Conservation (phyloP, 2,888 invertebrate species). For the Pterostichus madidus region DNA sequence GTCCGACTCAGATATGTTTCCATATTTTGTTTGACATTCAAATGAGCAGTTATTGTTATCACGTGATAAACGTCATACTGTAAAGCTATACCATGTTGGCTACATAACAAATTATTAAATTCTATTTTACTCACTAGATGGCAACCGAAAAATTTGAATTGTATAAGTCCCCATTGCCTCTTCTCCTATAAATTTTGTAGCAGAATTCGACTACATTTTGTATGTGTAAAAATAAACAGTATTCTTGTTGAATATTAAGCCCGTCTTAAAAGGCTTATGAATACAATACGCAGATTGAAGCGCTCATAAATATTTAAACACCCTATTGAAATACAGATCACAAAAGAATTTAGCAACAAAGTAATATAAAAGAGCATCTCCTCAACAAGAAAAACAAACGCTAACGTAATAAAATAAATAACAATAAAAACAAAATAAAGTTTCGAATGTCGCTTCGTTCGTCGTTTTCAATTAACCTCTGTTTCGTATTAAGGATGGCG, state of each 20-base stretch:
- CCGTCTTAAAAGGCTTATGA: conserved; percentile 1
- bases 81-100: too few species aligned
- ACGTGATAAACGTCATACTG: too few species aligned
- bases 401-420: conserved; percentile 38
- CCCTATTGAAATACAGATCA: conserved; percentile 34
- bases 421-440: conserved; percentile 49
- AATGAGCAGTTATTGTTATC: too few species aligned
- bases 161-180: too few species aligned
- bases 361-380: conserved; percentile 37
- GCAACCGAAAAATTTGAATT: too few species aligned
- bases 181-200: too few species aligned
- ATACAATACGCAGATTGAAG: neutral
- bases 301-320: conserved; percentile 32
- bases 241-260: neutral
- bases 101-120: too few species aligned
- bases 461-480: conserved; percentile 57
- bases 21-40: too few species aligned
- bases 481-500: conserved; percentile 54
- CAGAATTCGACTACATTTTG: too few species aligned
- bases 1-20: too few species aligned
- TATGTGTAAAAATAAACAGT: too few species aligned
- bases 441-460: conserved; percentile 36
- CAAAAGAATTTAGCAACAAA: conserved; percentile 46
- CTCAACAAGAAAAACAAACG: conserved; percentile 34
- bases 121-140: too few species aligned